Evolutionary conservation across 2,797 vertebrate species (phyloP).

Genomic region (Sarcophilus harrisii): DNA sequence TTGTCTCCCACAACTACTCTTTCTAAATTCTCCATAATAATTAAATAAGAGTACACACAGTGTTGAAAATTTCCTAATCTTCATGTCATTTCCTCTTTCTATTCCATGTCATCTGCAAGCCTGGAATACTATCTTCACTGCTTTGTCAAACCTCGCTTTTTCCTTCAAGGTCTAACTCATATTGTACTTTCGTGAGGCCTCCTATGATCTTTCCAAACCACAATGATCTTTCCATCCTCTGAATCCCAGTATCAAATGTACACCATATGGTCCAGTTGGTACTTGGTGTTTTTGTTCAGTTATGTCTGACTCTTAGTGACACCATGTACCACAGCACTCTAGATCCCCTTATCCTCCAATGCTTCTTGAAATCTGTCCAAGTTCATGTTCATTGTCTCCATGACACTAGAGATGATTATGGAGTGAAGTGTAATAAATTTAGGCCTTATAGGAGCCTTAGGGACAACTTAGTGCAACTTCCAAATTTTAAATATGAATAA

Average conservation of each 20-base stretch:
- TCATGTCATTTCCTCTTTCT: background rate
- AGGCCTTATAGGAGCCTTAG: background rate
- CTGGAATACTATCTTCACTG: background rate
- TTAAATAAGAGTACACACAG: background rate
- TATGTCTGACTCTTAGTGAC: background rate
- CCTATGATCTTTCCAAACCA: background rate
- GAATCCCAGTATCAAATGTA: background rate
- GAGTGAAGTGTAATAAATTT: background rate
- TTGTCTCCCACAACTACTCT: background rate
- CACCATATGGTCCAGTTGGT: background rate
- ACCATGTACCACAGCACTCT: background rate
- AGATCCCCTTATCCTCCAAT: background rate
- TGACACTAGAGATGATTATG: background rate
- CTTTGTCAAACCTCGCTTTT: background rate
- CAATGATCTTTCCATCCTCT: background rate
- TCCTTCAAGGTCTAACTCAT: background rate
- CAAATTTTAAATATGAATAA: background rate
- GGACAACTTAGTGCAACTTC: background rate
- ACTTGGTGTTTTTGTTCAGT: background rate
- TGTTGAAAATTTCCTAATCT: background rate
- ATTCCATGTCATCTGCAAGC: background rate
- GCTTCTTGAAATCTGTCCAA: background rate
- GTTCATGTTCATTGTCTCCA: background rate
- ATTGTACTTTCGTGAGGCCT: background rate
- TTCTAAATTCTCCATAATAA: background rate